These are phyloP conservation scores for Silurus glanis DNA, from an alignment of 2,113 vertebrate species.

Conservation along the genomic window DNA sequence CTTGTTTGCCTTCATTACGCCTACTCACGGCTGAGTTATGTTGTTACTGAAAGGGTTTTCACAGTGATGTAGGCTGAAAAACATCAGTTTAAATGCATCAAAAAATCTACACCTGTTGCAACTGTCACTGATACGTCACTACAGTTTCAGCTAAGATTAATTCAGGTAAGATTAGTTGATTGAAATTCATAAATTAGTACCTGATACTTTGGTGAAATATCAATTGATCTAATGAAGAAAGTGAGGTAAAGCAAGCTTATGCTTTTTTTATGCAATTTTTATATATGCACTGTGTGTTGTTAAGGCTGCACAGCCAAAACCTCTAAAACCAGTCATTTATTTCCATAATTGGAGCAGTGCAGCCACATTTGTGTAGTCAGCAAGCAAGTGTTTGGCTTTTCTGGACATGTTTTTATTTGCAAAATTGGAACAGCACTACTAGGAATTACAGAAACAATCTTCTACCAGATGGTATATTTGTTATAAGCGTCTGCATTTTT, in stretches of 20 bases:
- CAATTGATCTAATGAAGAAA: not conserved
- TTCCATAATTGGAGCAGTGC: slow-evolving; percentile 27
- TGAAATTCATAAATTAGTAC: not conserved
- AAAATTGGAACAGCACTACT: slow-evolving; percentile 1
- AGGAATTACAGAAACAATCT: slow-evolving; percentile 14
- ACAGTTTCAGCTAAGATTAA: not conserved
- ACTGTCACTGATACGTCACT: not conserved
- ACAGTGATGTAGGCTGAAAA: not conserved
- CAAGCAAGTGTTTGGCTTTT: slow-evolving; percentile 1
- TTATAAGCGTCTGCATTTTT: not conserved
- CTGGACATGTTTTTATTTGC: not conserved
- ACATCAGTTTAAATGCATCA: not conserved
- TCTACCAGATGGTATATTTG: not conserved
- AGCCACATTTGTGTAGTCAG: slow-evolving; percentile 29
- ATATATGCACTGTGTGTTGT: slow-evolving; percentile 34
- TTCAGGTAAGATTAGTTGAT: not conserved
- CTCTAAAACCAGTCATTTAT: slow-evolving; percentile 16
- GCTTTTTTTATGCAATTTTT: not conserved
- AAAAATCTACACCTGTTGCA: not conserved
- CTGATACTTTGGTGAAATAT: not conserved
- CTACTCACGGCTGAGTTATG: not conserved
- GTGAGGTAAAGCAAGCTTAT: not conserved
- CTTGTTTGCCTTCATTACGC: not conserved
- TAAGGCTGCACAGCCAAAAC: slow-evolving; percentile 1
- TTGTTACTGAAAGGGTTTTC: not conserved